Evolutionary conservation across 2,113 vertebrate species (phyloP).

Genomic region (Tringa solitaria): DNA sequence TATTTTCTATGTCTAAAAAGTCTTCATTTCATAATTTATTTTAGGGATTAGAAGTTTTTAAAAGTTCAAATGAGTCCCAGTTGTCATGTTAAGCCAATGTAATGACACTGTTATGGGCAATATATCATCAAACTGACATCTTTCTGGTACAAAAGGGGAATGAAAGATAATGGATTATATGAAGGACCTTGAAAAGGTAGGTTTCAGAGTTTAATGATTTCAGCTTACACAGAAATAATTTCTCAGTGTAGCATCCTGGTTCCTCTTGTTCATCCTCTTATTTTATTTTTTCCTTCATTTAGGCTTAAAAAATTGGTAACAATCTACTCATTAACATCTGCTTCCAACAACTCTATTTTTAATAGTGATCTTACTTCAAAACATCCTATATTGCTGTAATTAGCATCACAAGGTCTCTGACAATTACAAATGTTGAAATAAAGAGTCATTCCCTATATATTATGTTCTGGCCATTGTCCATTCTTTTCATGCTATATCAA

Average conservation of each 20-base stretch:
- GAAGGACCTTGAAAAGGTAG: conserved; percentile 49
- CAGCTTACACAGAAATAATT: background rate
- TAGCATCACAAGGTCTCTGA: background rate
- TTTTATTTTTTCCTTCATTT: background rate
- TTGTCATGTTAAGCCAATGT: conserved; percentile 31
- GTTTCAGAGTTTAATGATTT: conserved; percentile 1
- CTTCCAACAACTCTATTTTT: background rate
- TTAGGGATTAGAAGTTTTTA: conserved; percentile 42
- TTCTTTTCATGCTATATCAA: background rate
- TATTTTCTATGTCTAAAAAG: background rate
- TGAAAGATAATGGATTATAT: conserved; percentile 38
- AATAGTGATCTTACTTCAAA: background rate
- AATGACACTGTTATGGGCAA: conserved; percentile 47
- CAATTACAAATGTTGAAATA: background rate
- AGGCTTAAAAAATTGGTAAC: background rate
- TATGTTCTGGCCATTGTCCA: background rate
- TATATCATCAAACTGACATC: conserved; percentile 33
- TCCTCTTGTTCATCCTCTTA: background rate
- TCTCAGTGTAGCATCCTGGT: background rate
- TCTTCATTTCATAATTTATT: conserved; percentile 42
- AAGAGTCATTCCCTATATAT: background rate
- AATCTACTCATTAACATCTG: background rate
- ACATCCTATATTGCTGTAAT: background rate
- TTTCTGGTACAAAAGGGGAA: conserved; percentile 24
- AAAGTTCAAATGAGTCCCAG: conserved; percentile 55